These are phyloP conservation scores for Notocelia uddmanniana DNA, from an alignment of 2,888 invertebrate genomes.

Conservation along the genomic window DNA sequence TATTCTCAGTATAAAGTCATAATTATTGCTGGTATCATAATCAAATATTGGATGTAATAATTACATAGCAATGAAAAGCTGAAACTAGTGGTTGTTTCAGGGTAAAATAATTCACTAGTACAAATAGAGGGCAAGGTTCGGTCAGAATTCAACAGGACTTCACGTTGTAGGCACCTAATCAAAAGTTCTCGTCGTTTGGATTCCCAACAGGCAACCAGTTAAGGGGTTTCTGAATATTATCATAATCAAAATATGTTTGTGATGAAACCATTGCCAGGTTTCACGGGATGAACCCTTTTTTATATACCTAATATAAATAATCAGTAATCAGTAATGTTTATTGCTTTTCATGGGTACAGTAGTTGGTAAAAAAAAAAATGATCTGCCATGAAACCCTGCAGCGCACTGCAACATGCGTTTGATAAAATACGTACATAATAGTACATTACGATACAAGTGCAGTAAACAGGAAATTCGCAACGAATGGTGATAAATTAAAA, in stretches of 20 bases:
- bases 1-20: too few species aligned
- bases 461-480: too few species aligned
- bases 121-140: slow-evolving; percentile 29
- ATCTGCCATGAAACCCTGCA: too few species aligned
- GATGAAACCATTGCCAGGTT: neutral
- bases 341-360: too few species aligned
- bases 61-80: neutral
- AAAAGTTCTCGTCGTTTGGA: slow-evolving; percentile 38
- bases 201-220: slow-evolving; percentile 28
- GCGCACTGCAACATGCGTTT: too few species aligned
- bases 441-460: too few species aligned
- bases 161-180: slow-evolving; percentile 40
- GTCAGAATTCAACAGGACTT: slow-evolving; percentile 32
- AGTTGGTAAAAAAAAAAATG: too few species aligned
- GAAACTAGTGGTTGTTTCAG: slow-evolving; percentile 9
- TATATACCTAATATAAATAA: neutral
- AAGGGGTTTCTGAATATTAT: slow-evolving; percentile 22
- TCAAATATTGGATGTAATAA: neutral
- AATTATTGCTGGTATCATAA: neutral
- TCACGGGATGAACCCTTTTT: neutral
- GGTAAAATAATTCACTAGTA: slow-evolving; percentile 31
- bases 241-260: slow-evolving; percentile 17
- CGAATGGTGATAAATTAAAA: too few species aligned
- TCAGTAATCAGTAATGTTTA: too few species aligned
- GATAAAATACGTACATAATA: too few species aligned